phyloP scores from a whole-genome alignment of 2,888 invertebrate species.

The Zygaena filipendulae region DNA sequence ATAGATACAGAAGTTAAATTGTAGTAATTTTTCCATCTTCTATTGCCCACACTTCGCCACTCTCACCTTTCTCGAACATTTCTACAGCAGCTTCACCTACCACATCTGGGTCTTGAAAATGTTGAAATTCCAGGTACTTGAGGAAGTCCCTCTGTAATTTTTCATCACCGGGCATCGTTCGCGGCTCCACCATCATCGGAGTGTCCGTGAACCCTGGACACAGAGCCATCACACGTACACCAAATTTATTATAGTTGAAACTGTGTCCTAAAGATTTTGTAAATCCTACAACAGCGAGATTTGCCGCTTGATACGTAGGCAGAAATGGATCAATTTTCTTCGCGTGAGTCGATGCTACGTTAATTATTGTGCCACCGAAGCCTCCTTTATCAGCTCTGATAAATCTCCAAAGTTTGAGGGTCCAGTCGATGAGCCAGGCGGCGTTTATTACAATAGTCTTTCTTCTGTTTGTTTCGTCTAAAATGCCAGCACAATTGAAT shows the following conservation, averaged over 20 bases:
- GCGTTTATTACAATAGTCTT: conserved; percentile 42
- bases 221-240: conserved; percentile 59
- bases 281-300: conserved; percentile 55
- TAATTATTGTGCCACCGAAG: conserved; percentile 72
- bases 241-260: conserved; percentile 50
- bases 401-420: conserved; percentile 64
- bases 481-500: conserved; percentile 39
- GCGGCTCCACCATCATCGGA: conserved; percentile 18
- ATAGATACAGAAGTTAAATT: too few species aligned
- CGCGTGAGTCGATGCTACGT: conserved; percentile 72
- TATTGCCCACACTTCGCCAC: conserved; percentile 62
- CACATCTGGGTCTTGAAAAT: conserved; percentile 31
- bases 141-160: conserved; percentile 18
- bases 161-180: conserved; percentile 17
- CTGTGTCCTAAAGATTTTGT: conserved; percentile 37
- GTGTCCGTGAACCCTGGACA: conserved; percentile 65
- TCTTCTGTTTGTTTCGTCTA: conserved; percentile 22
- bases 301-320: conserved; percentile 68
- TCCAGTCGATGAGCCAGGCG: conserved; percentile 35
- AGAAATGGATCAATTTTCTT: conserved; percentile 52
- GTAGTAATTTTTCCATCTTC: conserved; percentile 52
- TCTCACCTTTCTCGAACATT: conserved; percentile 40
- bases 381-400: conserved; percentile 66
- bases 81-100: conserved; percentile 34
- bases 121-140: conserved; percentile 18